These are phyloP conservation scores for Apoderus coryli DNA, from an alignment of 2,888 invertebrate genomes.

Conservation along the genomic window DNA sequence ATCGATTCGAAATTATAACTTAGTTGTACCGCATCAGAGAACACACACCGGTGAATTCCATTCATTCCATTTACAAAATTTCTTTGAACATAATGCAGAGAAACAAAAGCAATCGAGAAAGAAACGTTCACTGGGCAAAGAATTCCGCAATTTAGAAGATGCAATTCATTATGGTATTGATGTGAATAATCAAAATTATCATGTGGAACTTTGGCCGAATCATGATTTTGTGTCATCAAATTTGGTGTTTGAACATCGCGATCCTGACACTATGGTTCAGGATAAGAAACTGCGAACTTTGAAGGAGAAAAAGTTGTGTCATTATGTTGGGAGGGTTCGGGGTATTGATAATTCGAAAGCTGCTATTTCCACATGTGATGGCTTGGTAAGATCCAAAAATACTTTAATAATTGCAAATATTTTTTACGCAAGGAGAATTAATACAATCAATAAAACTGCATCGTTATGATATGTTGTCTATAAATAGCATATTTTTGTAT, in stretches of 20 bases:
- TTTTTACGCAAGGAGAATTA: no score
- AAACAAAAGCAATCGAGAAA: slow-evolving; percentile 11
- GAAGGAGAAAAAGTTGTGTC: slow-evolving; percentile 29
- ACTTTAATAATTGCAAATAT: no score
- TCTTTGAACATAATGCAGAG: slow-evolving; percentile 26
- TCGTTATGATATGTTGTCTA: no score
- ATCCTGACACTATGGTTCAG: slow-evolving; percentile 22
- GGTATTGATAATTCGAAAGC: slow-evolving; percentile 33
- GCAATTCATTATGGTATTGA: slow-evolving; percentile 26
- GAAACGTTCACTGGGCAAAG: slow-evolving; percentile 17
- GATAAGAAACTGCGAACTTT: slow-evolving; percentile 22
- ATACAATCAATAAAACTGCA: no score
- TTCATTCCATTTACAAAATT: slow-evolving; percentile 34
- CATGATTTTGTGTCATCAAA: slow-evolving; percentile 35
- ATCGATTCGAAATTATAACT: slow-evolving; percentile 32
- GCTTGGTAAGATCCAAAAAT: slow-evolving; percentile 27
- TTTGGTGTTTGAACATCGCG: slow-evolving; percentile 26
- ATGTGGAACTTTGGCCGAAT: slow-evolving; percentile 37
- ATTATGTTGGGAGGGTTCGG: slow-evolving; percentile 37
- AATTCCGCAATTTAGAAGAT: no score
- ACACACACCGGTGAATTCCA: slow-evolving; percentile 31
- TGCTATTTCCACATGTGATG: slow-evolving; percentile 37
- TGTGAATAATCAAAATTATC: slow-evolving; percentile 27
- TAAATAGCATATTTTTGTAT: no score
- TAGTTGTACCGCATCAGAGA: slow-evolving; percentile 35